Conservation (phyloP, 2,797 vertebrate genomes). For the Oophaga sylvatica region DNA sequence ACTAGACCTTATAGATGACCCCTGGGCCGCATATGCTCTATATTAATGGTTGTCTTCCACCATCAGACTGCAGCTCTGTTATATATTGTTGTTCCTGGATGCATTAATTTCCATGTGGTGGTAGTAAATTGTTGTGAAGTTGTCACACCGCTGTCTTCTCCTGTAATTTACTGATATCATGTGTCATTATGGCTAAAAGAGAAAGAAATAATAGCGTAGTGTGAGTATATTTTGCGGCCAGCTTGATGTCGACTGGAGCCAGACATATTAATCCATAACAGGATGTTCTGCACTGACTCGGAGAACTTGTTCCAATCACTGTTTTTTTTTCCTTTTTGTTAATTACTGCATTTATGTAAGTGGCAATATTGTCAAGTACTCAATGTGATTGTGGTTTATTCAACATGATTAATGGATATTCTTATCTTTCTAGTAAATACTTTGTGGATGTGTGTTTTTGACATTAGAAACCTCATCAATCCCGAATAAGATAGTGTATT, state of each 20-base stretch:
- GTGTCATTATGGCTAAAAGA: not conserved
- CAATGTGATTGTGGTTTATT: conserved; percentile 17
- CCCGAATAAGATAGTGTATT: not conserved
- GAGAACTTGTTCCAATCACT: not conserved
- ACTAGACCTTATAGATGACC: not conserved
- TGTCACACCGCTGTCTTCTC: conserved; percentile 5
- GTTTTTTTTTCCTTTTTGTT: not conserved
- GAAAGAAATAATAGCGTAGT: conserved; percentile 12
- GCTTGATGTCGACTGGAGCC: conserved; percentile 11
- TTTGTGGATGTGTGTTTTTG: conserved; percentile 17
- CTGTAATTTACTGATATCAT: conserved; percentile 24
- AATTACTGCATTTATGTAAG: conserved; percentile 23
- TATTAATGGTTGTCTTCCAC: not conserved
- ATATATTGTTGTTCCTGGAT: not conserved
- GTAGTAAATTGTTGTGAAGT: conserved; percentile 11
- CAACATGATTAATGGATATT: not conserved
- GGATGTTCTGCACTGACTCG: conserved; percentile 10
- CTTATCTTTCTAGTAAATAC: not conserved
- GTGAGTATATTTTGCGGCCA: conserved; percentile 1
- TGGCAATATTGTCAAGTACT: conserved; percentile 10
- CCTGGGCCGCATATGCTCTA: not conserved
- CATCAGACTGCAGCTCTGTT: not conserved
- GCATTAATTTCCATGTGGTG: not conserved
- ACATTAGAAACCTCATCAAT: not conserved
- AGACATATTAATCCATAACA: conserved; percentile 31